These are phyloP conservation scores for Hiodon tergisus DNA, from an alignment of 2,113 vertebrate genomes.

Conservation along the genomic window DNA sequence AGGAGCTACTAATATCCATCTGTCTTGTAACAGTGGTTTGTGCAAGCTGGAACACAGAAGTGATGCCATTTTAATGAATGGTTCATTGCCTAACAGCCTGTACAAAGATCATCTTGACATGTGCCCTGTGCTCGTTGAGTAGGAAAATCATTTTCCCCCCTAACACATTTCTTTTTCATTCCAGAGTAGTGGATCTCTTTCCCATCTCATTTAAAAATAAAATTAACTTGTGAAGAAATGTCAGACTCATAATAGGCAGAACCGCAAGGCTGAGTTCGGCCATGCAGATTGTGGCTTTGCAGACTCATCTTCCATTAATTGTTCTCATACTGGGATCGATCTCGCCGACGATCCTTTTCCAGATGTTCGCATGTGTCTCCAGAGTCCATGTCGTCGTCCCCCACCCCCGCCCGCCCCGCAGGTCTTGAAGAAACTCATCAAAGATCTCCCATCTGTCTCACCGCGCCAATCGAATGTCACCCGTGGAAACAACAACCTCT, in stretches of 20 bases:
- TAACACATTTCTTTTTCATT: no score
- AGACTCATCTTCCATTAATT: slow-evolving; percentile 61
- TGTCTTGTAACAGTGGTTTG: neutral
- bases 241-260: no score
- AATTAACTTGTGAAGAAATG: no score
- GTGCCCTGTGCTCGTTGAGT: neutral
- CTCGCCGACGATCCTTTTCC: slow-evolving; percentile 56
- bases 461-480: slow-evolving; percentile 26
- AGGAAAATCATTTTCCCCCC: no score
- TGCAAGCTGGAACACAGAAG: neutral
- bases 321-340: slow-evolving; percentile 49
- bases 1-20: neutral
- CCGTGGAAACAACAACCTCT: slow-evolving; percentile 48
- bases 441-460: slow-evolving; percentile 61
- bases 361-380: slow-evolving; percentile 61
- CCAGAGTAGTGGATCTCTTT: no score
- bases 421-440: slow-evolving; percentile 45
- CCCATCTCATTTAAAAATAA: no score
- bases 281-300: slow-evolving; percentile 51
- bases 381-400: slow-evolving; percentile 31
- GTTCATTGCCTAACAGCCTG: neutral
- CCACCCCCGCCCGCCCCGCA: slow-evolving; percentile 29
- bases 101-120: neutral
- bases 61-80: neutral
- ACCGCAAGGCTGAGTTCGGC: neutral